Conservation (phyloP, 2,113 vertebrate genomes). For the Chionomys nivalis region DNA sequence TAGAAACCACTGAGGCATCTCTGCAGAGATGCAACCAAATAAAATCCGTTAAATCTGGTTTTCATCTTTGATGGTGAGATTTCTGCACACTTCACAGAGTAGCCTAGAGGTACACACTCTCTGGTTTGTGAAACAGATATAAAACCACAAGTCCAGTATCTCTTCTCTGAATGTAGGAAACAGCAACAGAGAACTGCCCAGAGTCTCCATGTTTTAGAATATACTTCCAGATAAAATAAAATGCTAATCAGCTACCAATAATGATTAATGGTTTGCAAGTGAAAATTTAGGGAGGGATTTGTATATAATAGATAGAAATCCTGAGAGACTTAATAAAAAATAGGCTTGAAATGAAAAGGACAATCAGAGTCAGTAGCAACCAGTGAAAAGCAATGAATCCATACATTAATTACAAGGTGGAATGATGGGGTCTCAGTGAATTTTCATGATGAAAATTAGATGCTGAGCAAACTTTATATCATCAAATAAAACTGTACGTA, state of each 20-base stretch:
- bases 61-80: background rate
- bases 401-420: background rate
- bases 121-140: background rate
- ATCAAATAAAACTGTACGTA: conserved; percentile 36
- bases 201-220: background rate
- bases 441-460: conserved; percentile 16
- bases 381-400: background rate
- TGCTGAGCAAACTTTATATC: background rate
- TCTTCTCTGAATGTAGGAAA: background rate
- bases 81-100: background rate
- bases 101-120: background rate
- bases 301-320: background rate
- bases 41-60: background rate
- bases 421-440: background rate
- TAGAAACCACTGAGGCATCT: background rate
- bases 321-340: background rate
- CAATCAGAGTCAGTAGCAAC: background rate
- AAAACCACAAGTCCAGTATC: background rate
- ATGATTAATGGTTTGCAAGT: background rate
- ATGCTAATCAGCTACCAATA: background rate
- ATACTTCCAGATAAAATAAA: background rate
- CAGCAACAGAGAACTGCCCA: background rate
- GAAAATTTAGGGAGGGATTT: no score
- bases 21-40: background rate
- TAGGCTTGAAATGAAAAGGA: background rate